Evolutionary conservation across 2,797 vertebrate genomes (phyloP).

Genomic region (Taenioides sp.): DNA sequence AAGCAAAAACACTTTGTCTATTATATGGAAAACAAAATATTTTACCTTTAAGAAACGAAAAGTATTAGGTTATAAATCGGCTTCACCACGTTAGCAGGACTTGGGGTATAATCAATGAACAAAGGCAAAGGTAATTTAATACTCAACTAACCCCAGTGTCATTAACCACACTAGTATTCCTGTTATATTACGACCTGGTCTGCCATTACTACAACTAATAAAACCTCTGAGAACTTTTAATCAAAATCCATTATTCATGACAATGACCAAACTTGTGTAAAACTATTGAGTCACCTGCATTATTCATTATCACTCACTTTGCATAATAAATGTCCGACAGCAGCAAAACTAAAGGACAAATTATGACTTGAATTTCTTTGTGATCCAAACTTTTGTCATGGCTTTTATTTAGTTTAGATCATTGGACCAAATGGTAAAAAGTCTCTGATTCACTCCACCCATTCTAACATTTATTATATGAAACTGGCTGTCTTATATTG

Average conservation of each 20-base stretch:
- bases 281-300: conserved; percentile 69
- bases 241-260: conserved; percentile 71
- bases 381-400: conserved; percentile 17
- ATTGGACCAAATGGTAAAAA: background rate
- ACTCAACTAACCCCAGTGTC: background rate
- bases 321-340: conserved; percentile 69
- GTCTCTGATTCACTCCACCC: background rate
- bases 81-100: background rate
- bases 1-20: background rate
- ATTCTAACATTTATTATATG: background rate
- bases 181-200: background rate
- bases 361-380: conserved; percentile 24
- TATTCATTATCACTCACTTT: conserved; percentile 68
- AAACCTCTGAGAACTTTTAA: conserved; percentile 65
- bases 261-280: conserved; percentile 72
- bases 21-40: background rate
- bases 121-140: background rate
- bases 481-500: background rate
- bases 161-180: background rate
- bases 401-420: background rate
- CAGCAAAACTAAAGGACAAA: conserved; percentile 53
- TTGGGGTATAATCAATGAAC: background rate
- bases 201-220: conserved; percentile 33
- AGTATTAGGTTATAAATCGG: too few species aligned
- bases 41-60: too few species aligned